Base-by-base conservation (phyloP, 2,888 invertebrate species). In the Drosophila kuntzei region DNA sequence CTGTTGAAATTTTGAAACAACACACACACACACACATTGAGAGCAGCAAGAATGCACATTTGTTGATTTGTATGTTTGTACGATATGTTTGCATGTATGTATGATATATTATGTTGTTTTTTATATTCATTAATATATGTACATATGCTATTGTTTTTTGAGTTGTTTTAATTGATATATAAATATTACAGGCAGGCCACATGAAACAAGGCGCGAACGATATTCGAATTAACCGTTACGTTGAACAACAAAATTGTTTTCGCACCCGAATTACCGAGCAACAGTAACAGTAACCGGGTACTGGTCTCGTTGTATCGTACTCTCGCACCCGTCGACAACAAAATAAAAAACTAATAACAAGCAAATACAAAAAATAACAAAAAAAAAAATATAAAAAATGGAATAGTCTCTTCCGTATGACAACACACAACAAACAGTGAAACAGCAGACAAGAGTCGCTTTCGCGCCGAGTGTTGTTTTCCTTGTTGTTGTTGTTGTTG, bases 371-470 rank as follows among this genome's bases (percentile, higher is more conserved):
- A 34, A 18, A 41, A 46, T 53, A 60, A 43, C 34, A 39, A 47
- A 37, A 14, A 37, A 46, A 58, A 57, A 47, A 14, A 36, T 0
- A 39, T 53, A 49, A 53, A 53, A 59, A 29, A 47, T n/a, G n/a
- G n/a, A n/a, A 46, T 41, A 59, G 69, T 77, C 68, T 69, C 76
- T 78, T 70, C 74, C 80, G 76, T 70, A 66, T 64, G 57, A 67
- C 77, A 80, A 79, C 77, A 62, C 20, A 62, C 63, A 69, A 78
- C 77, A 77, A 64, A 73, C 75, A 68, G 71, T 53, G 60, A 78
- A 64, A 76, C 62, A 77, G 69, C 72, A 54, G 32, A 43, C 54
- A 61, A 71, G 53, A 75, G 77, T 76, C 74, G 74, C 78, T 78
- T 78, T 78, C 78, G 78, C 73, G 65, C 78, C 73, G 77, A 51